Evolutionary conservation across 1,140 invertebrate genomes (phyloP).

Genomic region (Eurytemora carolleeae): DNA sequence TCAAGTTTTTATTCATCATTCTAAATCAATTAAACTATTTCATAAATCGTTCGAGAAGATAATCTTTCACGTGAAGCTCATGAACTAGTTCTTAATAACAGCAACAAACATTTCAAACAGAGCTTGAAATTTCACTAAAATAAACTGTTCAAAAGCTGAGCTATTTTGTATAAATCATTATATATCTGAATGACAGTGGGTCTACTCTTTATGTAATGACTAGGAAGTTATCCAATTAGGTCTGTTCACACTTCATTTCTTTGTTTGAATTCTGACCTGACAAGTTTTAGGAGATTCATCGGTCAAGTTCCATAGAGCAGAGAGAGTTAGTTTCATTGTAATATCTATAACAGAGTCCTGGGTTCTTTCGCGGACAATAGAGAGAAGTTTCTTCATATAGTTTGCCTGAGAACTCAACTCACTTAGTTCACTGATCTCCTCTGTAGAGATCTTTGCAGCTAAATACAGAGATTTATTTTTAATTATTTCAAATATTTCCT

Average conservation of each 20-base stretch:
- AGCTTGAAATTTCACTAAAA: too few species aligned
- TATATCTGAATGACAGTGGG: too few species aligned
- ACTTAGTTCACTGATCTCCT: constrained; percentile 48
- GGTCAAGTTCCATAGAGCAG: constrained; percentile 62
- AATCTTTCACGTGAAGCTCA: too few species aligned
- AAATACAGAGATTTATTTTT: constrained; percentile 18
- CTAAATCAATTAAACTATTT: too few species aligned
- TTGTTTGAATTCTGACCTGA: background rate
- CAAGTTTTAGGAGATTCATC: constrained; percentile 23
- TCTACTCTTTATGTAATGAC: too few species aligned
- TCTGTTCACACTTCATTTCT: constrained; percentile 5
- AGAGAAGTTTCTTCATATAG: constrained; percentile 51
- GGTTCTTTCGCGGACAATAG: constrained; percentile 43
- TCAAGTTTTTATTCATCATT: too few species aligned
- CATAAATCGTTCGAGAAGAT: too few species aligned
- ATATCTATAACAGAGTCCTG: constrained; percentile 41
- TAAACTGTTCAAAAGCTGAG: too few species aligned
- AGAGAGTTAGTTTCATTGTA: constrained; percentile 57
- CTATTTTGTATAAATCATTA: too few species aligned
- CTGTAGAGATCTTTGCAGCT: constrained; percentile 48
- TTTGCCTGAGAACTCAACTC: constrained; percentile 40
- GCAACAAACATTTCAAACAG: too few species aligned
- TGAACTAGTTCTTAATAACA: too few species aligned
- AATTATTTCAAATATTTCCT: background rate
- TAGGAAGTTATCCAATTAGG: constrained; percentile 13